These are phyloP conservation scores for Bothrops jararaca DNA, from an alignment of 2,113 vertebrate species.

Conservation along the genomic window DNA sequence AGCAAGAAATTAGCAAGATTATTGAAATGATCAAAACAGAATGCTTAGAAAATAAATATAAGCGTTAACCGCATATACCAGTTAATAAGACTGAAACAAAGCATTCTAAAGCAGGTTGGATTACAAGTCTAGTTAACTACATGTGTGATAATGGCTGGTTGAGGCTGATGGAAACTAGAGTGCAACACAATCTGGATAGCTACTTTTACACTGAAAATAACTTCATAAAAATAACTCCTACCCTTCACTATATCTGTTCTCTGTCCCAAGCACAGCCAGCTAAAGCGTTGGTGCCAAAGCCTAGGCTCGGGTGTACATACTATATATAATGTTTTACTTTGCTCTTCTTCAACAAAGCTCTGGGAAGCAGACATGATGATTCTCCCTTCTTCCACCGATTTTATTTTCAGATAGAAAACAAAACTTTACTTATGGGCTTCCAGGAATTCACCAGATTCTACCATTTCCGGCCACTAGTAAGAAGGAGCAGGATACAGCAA, in stretches of 20 bases:
- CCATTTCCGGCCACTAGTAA: background rate
- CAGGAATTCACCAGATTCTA: background rate
- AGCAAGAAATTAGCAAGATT: slow-evolving; percentile 5
- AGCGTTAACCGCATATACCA: background rate
- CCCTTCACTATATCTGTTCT: background rate
- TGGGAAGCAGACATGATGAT: background rate
- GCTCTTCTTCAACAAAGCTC: background rate
- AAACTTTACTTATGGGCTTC: background rate
- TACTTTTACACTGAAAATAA: background rate
- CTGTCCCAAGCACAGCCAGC: background rate
- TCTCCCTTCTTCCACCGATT: background rate
- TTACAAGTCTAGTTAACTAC: background rate
- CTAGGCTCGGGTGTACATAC: background rate
- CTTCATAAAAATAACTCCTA: background rate
- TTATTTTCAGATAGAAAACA: background rate
- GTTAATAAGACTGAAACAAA: background rate
- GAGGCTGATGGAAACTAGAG: background rate
- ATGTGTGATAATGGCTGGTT: background rate
- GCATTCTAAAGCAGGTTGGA: background rate
- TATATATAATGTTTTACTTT: background rate
- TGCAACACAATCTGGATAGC: background rate
- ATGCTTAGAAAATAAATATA: background rate
- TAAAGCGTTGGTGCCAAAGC: background rate
- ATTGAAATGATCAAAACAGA: background rate
- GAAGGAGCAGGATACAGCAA: background rate